These are phyloP conservation scores for Pteropus alecto DNA, from an alignment of 2,113 vertebrate genomes.

Conservation along the genomic window DNA sequence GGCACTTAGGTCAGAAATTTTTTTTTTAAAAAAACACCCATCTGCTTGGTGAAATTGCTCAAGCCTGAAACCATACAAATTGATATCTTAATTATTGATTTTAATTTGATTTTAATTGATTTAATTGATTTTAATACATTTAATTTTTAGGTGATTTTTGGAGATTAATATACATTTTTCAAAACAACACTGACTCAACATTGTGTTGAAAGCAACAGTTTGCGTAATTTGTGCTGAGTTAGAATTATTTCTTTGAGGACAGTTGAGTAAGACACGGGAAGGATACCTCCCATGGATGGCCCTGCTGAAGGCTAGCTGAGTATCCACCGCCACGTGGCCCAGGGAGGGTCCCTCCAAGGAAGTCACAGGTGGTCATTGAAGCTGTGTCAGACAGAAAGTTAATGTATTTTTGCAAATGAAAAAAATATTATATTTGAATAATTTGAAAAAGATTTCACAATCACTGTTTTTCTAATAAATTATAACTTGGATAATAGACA, in stretches of 20 bases:
- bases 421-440: neutral
- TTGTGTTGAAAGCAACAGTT: neutral
- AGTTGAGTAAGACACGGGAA: neutral
- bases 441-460: constrained; percentile 16
- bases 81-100: neutral
- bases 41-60: neutral
- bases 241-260: neutral
- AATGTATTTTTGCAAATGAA: constrained; percentile 14
- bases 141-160: neutral
- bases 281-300: neutral
- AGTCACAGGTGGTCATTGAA: neutral
- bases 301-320: neutral
- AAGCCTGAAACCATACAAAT: neutral
- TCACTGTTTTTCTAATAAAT: neutral
- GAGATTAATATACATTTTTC: neutral
- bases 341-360: neutral
- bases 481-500: neutral
- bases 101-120: too few species aligned
- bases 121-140: neutral
- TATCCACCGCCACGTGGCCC: too few species aligned
- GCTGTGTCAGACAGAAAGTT: neutral
- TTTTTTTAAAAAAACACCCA: neutral
- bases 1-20: neutral
- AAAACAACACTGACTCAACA: neutral
- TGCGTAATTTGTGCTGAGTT: neutral